phyloP scores from a whole-genome alignment of 2,797 vertebrate species.

The Pygocentrus nattereri region DNA sequence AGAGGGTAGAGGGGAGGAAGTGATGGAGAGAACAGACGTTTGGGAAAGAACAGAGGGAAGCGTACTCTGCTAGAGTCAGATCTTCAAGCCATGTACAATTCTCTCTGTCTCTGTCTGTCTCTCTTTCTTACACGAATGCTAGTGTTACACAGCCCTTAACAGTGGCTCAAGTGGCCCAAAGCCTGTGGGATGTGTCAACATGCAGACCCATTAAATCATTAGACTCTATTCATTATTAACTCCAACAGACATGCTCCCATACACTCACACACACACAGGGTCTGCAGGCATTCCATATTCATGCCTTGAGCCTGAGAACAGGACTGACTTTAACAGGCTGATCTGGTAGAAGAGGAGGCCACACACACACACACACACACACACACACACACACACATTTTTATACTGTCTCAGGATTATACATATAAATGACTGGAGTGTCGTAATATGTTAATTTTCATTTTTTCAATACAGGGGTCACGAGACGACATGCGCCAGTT shows the following conservation, averaged over 20 bases:
- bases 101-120: slow-evolving; percentile 11
- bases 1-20: background rate
- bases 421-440: too few species aligned
- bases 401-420: too few species aligned
- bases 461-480: too few species aligned
- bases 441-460: too few species aligned
- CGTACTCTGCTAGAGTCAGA: slow-evolving; percentile 42
- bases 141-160: slow-evolving; percentile 9
- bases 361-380: slow-evolving; percentile 49
- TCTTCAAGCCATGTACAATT: slow-evolving; percentile 28
- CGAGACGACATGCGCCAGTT: too few species aligned
- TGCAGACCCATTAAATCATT: slow-evolving; percentile 75
- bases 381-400: background rate
- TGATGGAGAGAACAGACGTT: background rate
- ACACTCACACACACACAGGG: slow-evolving; percentile 46
- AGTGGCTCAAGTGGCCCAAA: slow-evolving; percentile 55
- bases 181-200: slow-evolving; percentile 72
- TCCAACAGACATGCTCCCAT: slow-evolving; percentile 55
- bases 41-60: slow-evolving; percentile 1
- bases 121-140: slow-evolving; percentile 15
- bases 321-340: slow-evolving; percentile 63
- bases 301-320: slow-evolving; percentile 65
- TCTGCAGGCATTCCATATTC: slow-evolving; percentile 73
- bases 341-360: slow-evolving; percentile 50
- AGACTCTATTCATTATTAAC: slow-evolving; percentile 77